Evolutionary conservation across 2,888 invertebrate species (phyloP).

Genomic region (Chaetoderma sp.): DNA sequence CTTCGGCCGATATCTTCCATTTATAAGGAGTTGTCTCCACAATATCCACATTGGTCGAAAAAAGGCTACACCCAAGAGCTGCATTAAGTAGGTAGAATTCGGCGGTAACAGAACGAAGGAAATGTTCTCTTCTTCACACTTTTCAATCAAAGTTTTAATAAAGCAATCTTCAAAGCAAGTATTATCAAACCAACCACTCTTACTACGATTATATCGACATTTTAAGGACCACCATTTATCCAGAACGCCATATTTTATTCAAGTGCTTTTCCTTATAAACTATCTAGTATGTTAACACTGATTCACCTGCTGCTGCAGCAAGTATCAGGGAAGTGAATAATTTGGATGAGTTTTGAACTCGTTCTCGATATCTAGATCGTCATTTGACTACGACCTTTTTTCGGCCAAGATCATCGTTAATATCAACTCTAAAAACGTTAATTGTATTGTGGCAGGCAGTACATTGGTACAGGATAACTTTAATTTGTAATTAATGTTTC

Average conservation of each 20-base stretch:
- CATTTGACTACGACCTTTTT: slow-evolving; percentile 22
- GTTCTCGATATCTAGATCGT: slow-evolving; percentile 51
- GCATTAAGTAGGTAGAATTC: slow-evolving; percentile 37
- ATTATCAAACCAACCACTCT: slow-evolving; percentile 61
- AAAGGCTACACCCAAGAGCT: slow-evolving; percentile 34
- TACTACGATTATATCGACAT: slow-evolving; percentile 63
- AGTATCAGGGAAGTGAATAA: slow-evolving; percentile 62
- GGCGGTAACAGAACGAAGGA: slow-evolving; percentile 46
- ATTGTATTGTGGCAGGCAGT: too few species aligned
- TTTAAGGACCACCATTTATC: slow-evolving; percentile 65
- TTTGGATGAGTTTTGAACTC: slow-evolving; percentile 62
- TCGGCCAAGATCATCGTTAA: too few species aligned
- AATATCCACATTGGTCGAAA: slow-evolving; percentile 27
- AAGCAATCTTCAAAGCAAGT: slow-evolving; percentile 57
- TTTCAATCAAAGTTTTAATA: slow-evolving; percentile 40
- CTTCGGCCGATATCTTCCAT: neutral
- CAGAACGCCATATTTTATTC: slow-evolving; percentile 66
- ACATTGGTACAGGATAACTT: too few species aligned
- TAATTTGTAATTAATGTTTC: too few species aligned
- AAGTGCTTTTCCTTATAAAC: slow-evolving; percentile 68
- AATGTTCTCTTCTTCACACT: slow-evolving; percentile 61
- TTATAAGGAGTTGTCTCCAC: slow-evolving; percentile 25
- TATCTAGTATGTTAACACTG: slow-evolving; percentile 65
- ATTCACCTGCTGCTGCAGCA: slow-evolving; percentile 63
- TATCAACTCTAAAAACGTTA: too few species aligned